phyloP scores from a whole-genome alignment of 2,113 vertebrate species.

The Petaurus breviceps region DNA sequence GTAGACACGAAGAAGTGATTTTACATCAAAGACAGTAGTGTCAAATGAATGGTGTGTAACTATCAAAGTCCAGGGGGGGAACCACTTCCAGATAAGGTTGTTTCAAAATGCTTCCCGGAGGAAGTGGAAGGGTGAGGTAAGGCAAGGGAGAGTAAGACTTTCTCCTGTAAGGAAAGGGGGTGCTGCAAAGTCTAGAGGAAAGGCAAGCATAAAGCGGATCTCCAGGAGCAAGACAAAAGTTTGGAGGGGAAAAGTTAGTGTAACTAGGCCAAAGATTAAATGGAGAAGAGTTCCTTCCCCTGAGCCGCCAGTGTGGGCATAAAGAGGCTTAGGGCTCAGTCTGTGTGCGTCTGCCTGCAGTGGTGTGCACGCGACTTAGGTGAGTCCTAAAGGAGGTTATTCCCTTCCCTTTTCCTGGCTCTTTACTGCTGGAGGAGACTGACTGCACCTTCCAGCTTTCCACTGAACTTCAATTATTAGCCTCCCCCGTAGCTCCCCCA shows the following conservation, averaged over 20 bases:
- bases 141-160: neutral
- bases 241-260: neutral
- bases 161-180: neutral
- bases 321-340: neutral
- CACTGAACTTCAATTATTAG: neutral
- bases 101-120: neutral
- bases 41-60: neutral
- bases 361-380: neutral
- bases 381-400: neutral
- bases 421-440: neutral
- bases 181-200: too few relatives aligned
- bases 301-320: neutral
- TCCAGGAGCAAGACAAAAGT: neutral
- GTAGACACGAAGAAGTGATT: neutral
- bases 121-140: neutral
- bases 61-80: too few relatives aligned
- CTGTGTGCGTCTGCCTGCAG: too few relatives aligned
- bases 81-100: neutral
- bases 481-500: fast-evolving
- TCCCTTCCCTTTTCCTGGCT: neutral
- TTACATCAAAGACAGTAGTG: neutral
- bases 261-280: neutral
- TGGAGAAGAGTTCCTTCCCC: neutral
- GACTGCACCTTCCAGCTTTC: neutral
- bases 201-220: neutral